phyloP scores from a whole-genome alignment of 92 coral and sea anemone species.

The Galaxea fascicularis region DNA sequence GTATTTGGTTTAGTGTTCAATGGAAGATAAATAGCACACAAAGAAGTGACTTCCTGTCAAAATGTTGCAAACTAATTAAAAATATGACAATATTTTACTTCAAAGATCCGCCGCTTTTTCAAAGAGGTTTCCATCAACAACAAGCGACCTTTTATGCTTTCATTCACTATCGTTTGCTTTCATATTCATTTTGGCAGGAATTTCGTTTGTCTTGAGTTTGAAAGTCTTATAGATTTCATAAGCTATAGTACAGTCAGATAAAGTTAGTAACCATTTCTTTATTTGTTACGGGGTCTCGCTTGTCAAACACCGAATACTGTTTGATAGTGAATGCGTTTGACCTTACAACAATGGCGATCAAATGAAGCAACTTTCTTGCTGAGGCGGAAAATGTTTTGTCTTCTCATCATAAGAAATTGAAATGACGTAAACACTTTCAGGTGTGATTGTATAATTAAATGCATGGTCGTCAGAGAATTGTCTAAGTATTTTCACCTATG shows the following conservation, averaged over 20 bases:
- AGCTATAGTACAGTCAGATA: too few species aligned
- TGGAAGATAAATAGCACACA: background rate
- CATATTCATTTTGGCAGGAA: background rate
- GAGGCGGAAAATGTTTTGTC: slow-evolving; percentile 7
- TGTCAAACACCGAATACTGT: background rate
- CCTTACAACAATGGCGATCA: too few species aligned
- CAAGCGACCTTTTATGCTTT: background rate
- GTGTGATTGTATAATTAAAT: background rate
- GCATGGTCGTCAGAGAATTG: background rate
- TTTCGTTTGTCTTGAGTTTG: background rate
- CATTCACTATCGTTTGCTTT: background rate
- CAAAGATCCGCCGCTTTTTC: background rate
- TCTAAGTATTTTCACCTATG: background rate
- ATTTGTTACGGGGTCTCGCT: background rate
- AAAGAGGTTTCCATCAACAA: background rate
- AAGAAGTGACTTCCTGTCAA: slow-evolving; percentile 7
- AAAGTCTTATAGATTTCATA: background rate
- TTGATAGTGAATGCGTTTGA: background rate
- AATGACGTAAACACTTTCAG: slow-evolving; percentile 25
- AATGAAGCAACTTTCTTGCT: background rate
- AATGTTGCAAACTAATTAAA: background rate
- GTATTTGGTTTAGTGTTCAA: background rate
- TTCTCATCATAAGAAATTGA: background rate
- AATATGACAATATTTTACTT: background rate
- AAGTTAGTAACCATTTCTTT: too few species aligned